These are phyloP conservation scores for Noctilio leporinus DNA, from an alignment of 2,113 vertebrate species.

Conservation along the genomic window DNA sequence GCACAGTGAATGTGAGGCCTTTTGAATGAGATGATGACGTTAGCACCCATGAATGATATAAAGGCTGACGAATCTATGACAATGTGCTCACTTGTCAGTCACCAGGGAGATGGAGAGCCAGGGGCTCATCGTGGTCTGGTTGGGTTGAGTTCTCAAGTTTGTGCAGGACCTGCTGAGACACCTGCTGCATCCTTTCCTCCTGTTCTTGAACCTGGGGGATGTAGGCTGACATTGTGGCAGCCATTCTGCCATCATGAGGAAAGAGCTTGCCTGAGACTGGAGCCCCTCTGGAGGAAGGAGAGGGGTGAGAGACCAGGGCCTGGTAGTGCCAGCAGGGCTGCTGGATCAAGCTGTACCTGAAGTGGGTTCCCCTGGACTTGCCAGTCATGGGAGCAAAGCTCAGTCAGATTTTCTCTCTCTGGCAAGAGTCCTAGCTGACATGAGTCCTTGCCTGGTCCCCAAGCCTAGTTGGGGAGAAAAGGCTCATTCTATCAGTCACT, in stretches of 20 bases:
- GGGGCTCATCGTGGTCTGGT: too few species aligned
- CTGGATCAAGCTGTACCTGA: not conserved
- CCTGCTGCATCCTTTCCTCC: not conserved
- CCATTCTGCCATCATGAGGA: not conserved
- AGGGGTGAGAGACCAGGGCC: not conserved
- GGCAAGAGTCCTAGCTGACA: not conserved
- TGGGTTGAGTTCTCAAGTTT: not conserved
- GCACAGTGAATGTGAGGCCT: not conserved
- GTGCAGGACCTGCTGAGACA: not conserved
- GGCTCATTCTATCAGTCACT: rapidly evolving
- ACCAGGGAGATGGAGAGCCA: not conserved
- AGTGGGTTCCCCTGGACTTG: not conserved
- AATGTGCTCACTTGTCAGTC: not conserved
- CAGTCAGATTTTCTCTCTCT: not conserved
- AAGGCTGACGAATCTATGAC: not conserved
- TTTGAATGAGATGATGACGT: not conserved
- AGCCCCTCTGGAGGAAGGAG: not conserved
- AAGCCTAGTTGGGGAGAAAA: not conserved
- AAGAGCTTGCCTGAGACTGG: not conserved
- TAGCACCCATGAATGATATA: not conserved
- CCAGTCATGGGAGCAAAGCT: not conserved
- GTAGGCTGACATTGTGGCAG: not conserved
- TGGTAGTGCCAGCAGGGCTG: too few species aligned
- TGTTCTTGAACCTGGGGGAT: not conserved
- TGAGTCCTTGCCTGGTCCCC: not conserved